These are phyloP conservation scores for Labia minor DNA, from an alignment of 2,888 invertebrate genomes.

Conservation along the genomic window DNA sequence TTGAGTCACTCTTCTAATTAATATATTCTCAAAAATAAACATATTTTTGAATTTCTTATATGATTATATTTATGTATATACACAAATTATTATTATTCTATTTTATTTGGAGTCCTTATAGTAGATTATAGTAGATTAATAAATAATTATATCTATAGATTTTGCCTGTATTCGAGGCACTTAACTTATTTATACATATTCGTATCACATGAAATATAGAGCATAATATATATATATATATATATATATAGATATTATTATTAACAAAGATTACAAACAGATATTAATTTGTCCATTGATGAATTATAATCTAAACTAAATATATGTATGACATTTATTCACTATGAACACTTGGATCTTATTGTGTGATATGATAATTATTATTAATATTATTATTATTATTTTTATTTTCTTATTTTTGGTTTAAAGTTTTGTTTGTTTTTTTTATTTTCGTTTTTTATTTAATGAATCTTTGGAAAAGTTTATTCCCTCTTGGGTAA, in stretches of 20 bases:
- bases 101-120: too few relatives aligned
- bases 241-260: too few relatives aligned
- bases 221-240: neutral
- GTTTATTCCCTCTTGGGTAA: neutral
- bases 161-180: neutral
- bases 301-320: neutral
- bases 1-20: neutral
- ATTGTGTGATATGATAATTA: neutral
- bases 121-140: too few relatives aligned
- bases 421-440: neutral
- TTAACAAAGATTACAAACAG: too few relatives aligned
- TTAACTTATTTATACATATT: neutral
- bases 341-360: conserved; percentile 3
- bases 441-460: too few relatives aligned
- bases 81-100: too few relatives aligned
- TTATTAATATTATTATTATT: too few relatives aligned
- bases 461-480: neutral
- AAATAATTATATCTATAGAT: neutral
- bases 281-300: too few relatives aligned
- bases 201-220: conserved; percentile 3
- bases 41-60: neutral
- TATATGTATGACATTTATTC: too few relatives aligned
- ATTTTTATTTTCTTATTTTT: too few relatives aligned
- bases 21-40: conserved; percentile 4
- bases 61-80: too few relatives aligned